Evolutionary conservation across 2,888 invertebrate species (phyloP), one percentile per base, ranked within the genome.

Genomic region (Dicyrtoma fusca): DNA sequence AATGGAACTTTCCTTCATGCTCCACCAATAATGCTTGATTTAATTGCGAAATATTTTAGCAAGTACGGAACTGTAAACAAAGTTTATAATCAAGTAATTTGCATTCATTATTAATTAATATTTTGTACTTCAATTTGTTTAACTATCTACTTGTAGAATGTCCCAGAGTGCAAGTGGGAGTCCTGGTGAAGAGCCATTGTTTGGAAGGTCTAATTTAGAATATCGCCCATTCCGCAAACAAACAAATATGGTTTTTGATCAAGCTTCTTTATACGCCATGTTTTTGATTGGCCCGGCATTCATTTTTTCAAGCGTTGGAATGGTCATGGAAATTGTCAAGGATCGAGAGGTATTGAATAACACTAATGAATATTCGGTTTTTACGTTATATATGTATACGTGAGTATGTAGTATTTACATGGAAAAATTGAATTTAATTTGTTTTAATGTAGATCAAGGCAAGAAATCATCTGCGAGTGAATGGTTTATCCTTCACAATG

Each of bases 1-100:
- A 94, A 94, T 82, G 91, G 91, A 82, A 91, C 92, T 0, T 89
- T 88, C 81, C 88, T 91, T 63, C 93, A 93, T 82, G 89, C 91
- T 75, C 84, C 93, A 80, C 92, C 93, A 2, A 88, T 92, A 74
- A 85, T 91, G 14, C n/a, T 65, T 8, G 26, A 26, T 10, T n/a
- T 51, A 2, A 49, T 65, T 51, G 5, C 51, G 19, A 49, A 65
- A 51, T 51, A 51, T 63, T 21, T 63, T 3, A 23, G 25, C 13
- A 13, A 13, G 57, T 57, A 57, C 8, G 17, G 19, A 11, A 51
- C 13, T n/a, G n/a, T n/a, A 11, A 6, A 51, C 51, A n/a, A n/a
- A n/a, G n/a, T n/a, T n/a, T n/a, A n/a, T n/a, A n/a, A n/a, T n/a
- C n/a, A n/a, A n/a, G n/a, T n/a, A n/a, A n/a, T n/a, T n/a, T n/a